Evolutionary conservation across 2,113 vertebrate genomes (phyloP).

Genomic region (Xenopus borealis): DNA sequence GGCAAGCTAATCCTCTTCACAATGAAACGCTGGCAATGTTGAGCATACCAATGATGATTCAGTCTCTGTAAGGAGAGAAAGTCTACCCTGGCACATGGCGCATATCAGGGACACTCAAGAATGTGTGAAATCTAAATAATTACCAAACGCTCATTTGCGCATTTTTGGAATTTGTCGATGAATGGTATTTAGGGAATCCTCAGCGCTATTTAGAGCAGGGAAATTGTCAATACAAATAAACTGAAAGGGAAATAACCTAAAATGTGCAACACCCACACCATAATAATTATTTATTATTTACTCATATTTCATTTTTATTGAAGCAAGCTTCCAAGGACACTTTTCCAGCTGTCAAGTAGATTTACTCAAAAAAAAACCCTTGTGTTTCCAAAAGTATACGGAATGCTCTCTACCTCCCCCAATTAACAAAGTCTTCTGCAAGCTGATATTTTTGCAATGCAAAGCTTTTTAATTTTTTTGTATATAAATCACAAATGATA

Average conservation of each 20-base stretch:
- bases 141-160: no score
- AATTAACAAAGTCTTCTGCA: constrained; percentile 56
- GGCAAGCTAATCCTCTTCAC: background rate
- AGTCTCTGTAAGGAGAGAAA: no score
- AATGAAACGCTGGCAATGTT: no score
- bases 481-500: constrained; percentile 1
- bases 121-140: no score
- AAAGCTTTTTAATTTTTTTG: background rate
- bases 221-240: no score
- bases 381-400: constrained; percentile 55
- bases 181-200: background rate
- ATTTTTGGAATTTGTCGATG: background rate
- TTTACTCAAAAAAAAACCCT: constrained; percentile 57
- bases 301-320: constrained; percentile 44
- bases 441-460: constrained; percentile 54
- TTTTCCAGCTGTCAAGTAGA: constrained; percentile 59
- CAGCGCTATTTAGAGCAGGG: background rate
- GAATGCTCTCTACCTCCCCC: constrained; percentile 56
- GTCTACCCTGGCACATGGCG: no score
- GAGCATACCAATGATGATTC: no score
- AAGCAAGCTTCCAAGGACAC: constrained; percentile 54
- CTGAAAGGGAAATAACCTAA: constrained; percentile 1
- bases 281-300: constrained; percentile 4
- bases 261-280: background rate
- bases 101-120: no score